These are phyloP conservation scores for Bufo bufo DNA, from an alignment of 2,113 vertebrate species.

Conservation along the genomic window DNA sequence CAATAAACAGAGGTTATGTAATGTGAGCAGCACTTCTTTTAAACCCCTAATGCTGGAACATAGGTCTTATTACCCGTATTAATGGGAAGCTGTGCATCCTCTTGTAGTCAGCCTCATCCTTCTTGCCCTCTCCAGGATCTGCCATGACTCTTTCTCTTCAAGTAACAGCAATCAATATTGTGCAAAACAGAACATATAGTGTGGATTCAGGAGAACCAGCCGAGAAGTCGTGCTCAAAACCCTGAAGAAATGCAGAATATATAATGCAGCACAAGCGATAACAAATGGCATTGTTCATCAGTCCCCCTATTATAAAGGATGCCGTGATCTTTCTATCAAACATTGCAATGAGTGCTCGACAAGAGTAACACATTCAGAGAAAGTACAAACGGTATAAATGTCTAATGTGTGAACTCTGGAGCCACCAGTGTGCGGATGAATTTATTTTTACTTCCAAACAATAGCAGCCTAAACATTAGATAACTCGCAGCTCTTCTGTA, in stretches of 20 bases:
- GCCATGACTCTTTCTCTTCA: slow-evolving; percentile 79
- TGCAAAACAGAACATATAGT: slow-evolving; percentile 20
- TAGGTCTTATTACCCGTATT: slow-evolving; percentile 81
- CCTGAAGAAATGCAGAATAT: slow-evolving; percentile 24
- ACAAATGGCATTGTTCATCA: background rate
- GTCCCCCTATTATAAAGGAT: background rate
- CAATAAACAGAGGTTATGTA: background rate
- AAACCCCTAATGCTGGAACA: background rate
- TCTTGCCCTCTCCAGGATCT: slow-evolving; percentile 86
- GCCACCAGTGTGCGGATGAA: background rate
- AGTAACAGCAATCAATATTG: slow-evolving; percentile 19
- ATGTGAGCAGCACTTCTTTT: background rate
- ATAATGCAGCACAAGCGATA: background rate
- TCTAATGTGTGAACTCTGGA: slow-evolving; percentile 16
- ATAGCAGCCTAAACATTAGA: slow-evolving; percentile 14
- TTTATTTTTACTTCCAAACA: slow-evolving; percentile 47
- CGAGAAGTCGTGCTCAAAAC: background rate
- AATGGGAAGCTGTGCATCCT: slow-evolving; percentile 92
- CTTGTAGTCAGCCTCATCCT: slow-evolving; percentile 94
- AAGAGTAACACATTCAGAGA: background rate
- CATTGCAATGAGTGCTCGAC: background rate
- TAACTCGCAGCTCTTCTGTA: background rate
- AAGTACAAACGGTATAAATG: background rate
- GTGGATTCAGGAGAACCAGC: background rate
- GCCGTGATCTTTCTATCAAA: slow-evolving; percentile 28